These are phyloP conservation scores for Hypercompe scribonia DNA, from an alignment of 2,888 invertebrate species.

Conservation along the genomic window DNA sequence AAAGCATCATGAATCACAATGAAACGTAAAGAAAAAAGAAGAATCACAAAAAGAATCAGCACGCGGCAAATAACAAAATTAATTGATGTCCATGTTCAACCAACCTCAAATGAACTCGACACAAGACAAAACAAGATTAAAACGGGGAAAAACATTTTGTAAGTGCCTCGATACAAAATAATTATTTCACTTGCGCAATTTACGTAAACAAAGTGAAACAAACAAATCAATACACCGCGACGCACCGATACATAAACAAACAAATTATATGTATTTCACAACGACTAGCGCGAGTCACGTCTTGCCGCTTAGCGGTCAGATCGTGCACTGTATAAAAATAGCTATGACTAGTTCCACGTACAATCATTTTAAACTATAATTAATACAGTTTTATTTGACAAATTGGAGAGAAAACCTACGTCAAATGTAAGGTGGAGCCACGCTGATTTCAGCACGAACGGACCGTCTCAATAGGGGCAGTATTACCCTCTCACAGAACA, in stretches of 20 bases:
- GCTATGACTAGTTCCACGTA: not conserved
- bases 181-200: not conserved
- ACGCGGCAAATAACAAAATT: not conserved
- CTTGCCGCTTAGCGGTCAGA: not conserved
- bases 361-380: not conserved
- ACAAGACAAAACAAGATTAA: constrained; percentile 38
- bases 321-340: not conserved
- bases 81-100: not conserved
- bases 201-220: not conserved
- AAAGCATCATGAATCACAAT: not conserved
- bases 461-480: too few species aligned
- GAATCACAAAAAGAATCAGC: not conserved
- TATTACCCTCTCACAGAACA: too few species aligned
- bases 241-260: not conserved
- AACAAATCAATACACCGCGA: constrained; percentile 7
- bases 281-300: not conserved
- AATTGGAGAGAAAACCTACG: too few species aligned
- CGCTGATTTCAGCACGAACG: too few species aligned
- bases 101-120: constrained; percentile 37
- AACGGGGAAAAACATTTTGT: constrained; percentile 28
- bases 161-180: not conserved
- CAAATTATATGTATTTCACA: not conserved
- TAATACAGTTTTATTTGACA: not conserved
- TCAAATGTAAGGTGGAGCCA: too few species aligned
- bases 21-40: too few species aligned